These are phyloP conservation scores for Sebastes matsubarae DNA, from an alignment of 2,797 vertebrate genomes.

Conservation along the genomic window DNA sequence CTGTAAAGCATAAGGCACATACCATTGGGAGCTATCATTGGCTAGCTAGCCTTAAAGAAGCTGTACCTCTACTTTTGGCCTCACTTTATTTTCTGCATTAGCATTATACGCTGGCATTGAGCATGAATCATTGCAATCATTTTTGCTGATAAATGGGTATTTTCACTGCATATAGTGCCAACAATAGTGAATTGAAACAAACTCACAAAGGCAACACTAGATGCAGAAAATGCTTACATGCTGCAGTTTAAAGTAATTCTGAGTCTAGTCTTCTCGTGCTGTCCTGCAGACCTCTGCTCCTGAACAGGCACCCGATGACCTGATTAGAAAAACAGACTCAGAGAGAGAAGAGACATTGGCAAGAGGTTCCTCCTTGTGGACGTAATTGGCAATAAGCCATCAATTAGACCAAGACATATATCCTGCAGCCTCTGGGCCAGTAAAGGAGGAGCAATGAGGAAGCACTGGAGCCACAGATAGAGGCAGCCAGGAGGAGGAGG, in stretches of 20 bases:
- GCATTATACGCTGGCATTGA: neutral
- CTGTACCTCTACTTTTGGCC: neutral
- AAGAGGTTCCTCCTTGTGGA: constrained; percentile 6
- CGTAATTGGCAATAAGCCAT: constrained; percentile 45
- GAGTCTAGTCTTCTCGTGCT: neutral
- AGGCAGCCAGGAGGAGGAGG: constrained; percentile 12
- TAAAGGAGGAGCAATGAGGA: constrained; percentile 14
- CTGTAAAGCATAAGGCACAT: too few relatives aligned
- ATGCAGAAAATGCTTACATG: neutral
- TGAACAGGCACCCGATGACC: neutral
- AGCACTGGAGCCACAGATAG: constrained; percentile 7
- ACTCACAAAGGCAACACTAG: neutral
- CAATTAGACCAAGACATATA: constrained; percentile 37
- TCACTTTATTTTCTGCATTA: neutral
- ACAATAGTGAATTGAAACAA: neutral
- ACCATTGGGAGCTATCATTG: neutral
- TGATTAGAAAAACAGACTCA: constrained; percentile 12
- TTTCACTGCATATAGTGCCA: neutral
- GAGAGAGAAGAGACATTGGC: neutral
- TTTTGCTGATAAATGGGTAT: neutral
- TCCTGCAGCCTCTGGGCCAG: constrained; percentile 33
- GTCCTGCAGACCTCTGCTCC: neutral
- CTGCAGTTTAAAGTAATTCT: neutral
- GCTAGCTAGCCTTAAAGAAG: neutral
- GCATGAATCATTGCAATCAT: neutral